Base-by-base conservation (phyloP, 2,113 vertebrate species). In the Hipposideros armiger region DNA sequence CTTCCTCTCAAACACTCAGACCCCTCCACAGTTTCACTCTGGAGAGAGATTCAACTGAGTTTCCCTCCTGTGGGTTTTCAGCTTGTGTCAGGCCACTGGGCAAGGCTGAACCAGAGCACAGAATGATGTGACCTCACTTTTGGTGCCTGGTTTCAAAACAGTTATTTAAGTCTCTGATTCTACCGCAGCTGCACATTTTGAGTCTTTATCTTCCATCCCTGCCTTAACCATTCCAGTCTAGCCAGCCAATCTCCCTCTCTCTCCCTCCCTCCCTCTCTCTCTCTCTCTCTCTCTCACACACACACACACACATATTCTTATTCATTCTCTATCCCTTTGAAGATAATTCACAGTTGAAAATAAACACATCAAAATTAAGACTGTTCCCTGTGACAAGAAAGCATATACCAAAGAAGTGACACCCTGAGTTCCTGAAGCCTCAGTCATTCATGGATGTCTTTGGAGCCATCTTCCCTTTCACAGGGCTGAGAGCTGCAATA, bases 331-430 rank as follows among this genome's bases (percentile, higher is more conserved):
- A 4, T 42, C 47, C 93, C 45, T 77, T 83, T 52, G 20, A 93
- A 42, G 60, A 54, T 28, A 78, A 77, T 91, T 97, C 40, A 70
- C 19, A 81, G 70, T 62, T 84, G 93, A 93, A 81, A 87, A 94
- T 42, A 60, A 92, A 77, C 58, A 86, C 52, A 66, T 85, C 20
- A 66, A 70, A 86, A 88, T 88, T 11, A 77, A 91, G 70, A 45
- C 40, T 14, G 8, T 66, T 86, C 40, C 22, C 45, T 36, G n/a
- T 11, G 26, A 86, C 64, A 70, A 94, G 92, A 85, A 93, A 82
- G 47, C 1, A 0, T 24, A 14, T n/a, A 60, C 8, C 52, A 47
- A 95, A 72, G 54, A 92, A 69, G 16, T 24, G 19, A 82, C 69
- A 87, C 17, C 45, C 50, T 32, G 64, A 36, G 22, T 77, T 91